These are phyloP conservation scores for Drosophila quinaria DNA, from an alignment of 2,888 invertebrate species.

Conservation along the genomic window DNA sequence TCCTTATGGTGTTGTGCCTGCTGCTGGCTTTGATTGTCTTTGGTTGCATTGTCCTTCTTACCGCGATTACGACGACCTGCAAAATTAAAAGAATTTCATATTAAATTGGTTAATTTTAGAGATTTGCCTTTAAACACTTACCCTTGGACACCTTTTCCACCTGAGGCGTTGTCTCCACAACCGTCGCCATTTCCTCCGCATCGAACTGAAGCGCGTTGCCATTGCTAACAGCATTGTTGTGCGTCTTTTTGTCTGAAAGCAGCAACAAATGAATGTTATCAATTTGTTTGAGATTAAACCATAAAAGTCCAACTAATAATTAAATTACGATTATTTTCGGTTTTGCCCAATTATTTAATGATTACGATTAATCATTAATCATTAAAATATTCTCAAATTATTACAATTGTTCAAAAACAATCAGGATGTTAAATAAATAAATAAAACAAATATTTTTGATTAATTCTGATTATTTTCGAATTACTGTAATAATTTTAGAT, in stretches of 20 bases:
- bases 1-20: conserved; percentile 62
- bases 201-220: conserved; percentile 83
- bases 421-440: too few relatives aligned
- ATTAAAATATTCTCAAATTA: too few relatives aligned
- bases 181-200: conserved; percentile 77
- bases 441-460: too few relatives aligned
- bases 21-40: conserved; percentile 84
- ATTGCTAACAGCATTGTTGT: conserved; percentile 72
- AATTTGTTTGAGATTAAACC: conserved; percentile 20
- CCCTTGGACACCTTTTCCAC: conserved; percentile 83
- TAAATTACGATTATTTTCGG: too few relatives aligned
- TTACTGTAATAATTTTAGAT: too few relatives aligned
- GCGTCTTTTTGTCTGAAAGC: conserved; percentile 68
- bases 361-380: too few relatives aligned
- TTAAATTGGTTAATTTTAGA: not conserved
- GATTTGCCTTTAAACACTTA: conserved; percentile 25
- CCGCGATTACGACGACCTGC: conserved; percentile 85
- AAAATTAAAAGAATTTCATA: not conserved
- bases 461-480: too few relatives aligned
- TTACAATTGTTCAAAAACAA: too few relatives aligned
- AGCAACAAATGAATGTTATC: conserved; percentile 9
- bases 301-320: too few relatives aligned
- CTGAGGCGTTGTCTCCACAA: conserved; percentile 73
- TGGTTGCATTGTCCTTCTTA: conserved; percentile 84
- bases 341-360: too few relatives aligned